Percentiles rank a stretch among this genome's conserved stretches.
phyloP scores from a whole-genome alignment of 2,888 invertebrate genomes.

The Pteria penguin region DNA sequence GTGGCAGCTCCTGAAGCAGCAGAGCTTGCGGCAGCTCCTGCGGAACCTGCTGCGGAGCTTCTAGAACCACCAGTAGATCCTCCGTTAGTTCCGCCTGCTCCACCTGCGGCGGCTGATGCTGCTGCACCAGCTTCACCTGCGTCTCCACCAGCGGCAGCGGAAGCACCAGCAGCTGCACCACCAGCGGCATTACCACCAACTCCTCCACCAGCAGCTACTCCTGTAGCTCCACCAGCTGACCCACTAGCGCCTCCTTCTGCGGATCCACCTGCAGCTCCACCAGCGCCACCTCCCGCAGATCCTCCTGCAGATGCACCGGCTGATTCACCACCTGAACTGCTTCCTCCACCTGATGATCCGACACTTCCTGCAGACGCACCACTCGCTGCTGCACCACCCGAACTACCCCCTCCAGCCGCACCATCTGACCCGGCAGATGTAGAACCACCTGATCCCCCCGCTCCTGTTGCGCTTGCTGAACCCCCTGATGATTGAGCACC shows the following conservation, averaged over 20 bases:
- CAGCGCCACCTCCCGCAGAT: not conserved
- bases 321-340: not conserved
- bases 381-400: not conserved
- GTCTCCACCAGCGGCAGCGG: not conserved
- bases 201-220: not conserved
- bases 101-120: not conserved
- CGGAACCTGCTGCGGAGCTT: not conserved
- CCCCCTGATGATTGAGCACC: too few relatives aligned
- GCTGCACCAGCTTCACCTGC: not conserved
- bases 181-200: not conserved
- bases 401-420: not conserved
- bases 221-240: not conserved
- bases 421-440: not conserved
- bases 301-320: not conserved
- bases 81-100: too few relatives aligned
- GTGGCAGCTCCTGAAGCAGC: not conserved
- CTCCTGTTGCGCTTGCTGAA: too few relatives aligned
- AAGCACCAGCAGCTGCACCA: not conserved
- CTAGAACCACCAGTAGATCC: not conserved
- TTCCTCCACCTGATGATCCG: not conserved
- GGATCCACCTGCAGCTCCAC: not conserved
- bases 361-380: not conserved
- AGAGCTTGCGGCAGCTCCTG: not conserved
- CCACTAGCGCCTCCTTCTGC: not conserved
- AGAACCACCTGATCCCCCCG: not conserved